Evolutionary conservation across 1,140 invertebrate species (phyloP), one percentile per base, ranked within the genome.

Genomic region (Drosophila lacertosa): DNA sequence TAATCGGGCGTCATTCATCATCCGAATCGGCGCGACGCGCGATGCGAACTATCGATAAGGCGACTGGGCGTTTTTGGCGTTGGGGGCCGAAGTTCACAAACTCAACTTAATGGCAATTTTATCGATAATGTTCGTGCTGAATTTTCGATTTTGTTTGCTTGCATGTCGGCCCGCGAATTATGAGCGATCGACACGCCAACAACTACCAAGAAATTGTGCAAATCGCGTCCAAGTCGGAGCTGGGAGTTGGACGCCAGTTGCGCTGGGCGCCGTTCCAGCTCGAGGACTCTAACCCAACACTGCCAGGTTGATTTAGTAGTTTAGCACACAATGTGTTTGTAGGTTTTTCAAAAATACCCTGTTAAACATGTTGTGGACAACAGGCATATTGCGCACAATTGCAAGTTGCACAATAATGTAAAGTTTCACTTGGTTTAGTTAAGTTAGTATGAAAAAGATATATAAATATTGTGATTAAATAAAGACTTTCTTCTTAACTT

Each of bases 71-170:
- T 44, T 45, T 40, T n/a, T n/a, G n/a, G n/a, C n/a, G 24, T 26
- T 26, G 24, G 24, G 50, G 45, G 65, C 37, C 44, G 44, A 50
- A 57, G 44, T 70, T 65, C 67, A 65, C 44, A 67, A 66, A 72
- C 60, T 64, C 55, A 74, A 77, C 77, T 89, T 89, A 89, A 89
- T 89, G 83, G 83, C 83, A 89, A 89, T 89, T 89, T 89, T 89
- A 89, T 89, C 83, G 83, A 89, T 89, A 89, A 89, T 89, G 83
- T 89, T 89, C 83, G 83, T 89, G 83, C 73, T 82, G 82, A 82
- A 88, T 88, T 89, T 89, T 89, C 83, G 83, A 89, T 89, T 88
- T 88, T 86, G 82, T 88, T 86, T 86, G 74, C 82, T 88, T 89
- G 82, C 83, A 89, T 88, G 82, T 82, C 77, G 65, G 22, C 32